Percentiles rank a stretch among this genome's conserved stretches.
Conservation (phyloP, 2,888 invertebrate genomes). For the Trichogramma dendrolimi region DNA sequence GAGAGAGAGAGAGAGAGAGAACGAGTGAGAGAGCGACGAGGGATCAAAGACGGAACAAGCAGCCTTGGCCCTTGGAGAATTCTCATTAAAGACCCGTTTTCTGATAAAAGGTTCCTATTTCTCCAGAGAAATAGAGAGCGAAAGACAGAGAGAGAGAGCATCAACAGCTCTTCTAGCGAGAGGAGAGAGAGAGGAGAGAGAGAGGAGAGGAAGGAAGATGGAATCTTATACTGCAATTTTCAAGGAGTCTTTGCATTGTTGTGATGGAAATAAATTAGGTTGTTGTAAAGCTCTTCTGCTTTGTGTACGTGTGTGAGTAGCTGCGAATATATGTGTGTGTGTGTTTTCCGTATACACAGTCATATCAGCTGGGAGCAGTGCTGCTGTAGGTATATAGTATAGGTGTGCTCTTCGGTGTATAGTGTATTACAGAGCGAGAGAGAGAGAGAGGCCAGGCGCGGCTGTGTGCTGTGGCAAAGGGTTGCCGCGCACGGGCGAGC, state of each 20-base stretch:
- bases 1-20: neutral
- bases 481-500: constrained; percentile 12
- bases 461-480: constrained; percentile 1
- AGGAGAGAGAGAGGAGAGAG: neutral
- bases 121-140: neutral
- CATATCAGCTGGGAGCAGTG: no score
- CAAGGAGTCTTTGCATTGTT: no score
- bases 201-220: neutral
- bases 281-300: no score
- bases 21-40: neutral
- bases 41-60: neutral
- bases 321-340: no score
- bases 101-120: constrained; percentile 23
- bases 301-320: no score
- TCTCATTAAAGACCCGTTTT: constrained; percentile 19
- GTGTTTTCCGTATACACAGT: no score
- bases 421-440: no score
- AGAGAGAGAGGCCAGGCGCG: no score
- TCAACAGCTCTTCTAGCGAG: neutral
- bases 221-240: neutral
- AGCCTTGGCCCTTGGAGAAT: constrained; percentile 7
- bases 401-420: no score
- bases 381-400: no score
- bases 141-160: neutral
- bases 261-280: no score